Evolutionary conservation across 2,113 vertebrate genomes (phyloP).

Genomic region (Psilopogon haemacephalus): DNA sequence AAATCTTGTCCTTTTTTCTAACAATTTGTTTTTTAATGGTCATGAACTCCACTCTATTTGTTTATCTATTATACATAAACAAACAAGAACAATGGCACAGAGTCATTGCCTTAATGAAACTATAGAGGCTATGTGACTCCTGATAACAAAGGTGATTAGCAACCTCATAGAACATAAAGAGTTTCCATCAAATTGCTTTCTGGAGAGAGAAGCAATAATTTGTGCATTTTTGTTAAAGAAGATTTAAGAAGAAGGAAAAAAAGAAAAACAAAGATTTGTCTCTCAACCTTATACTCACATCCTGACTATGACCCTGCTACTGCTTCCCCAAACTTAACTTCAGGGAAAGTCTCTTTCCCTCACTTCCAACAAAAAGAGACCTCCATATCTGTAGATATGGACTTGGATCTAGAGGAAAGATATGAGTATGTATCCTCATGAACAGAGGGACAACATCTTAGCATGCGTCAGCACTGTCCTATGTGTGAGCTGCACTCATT

Average conservation of each 20-base stretch:
- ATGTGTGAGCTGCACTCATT: fast-evolving
- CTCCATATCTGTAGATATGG: background rate
- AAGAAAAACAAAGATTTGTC: background rate
- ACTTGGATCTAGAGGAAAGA: background rate
- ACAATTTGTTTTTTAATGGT: background rate
- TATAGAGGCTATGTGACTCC: background rate
- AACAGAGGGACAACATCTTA: background rate
- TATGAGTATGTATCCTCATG: fast-evolving
- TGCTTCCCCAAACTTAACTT: background rate
- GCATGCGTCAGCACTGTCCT: background rate
- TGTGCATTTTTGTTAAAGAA: background rate
- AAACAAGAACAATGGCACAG: background rate
- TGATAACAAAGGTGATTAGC: background rate
- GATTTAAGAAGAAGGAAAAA: no score
- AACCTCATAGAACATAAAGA: background rate
- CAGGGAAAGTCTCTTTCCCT: background rate
- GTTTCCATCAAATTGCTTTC: background rate
- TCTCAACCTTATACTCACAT: background rate
- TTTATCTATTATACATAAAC: background rate
- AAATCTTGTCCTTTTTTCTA: fast-evolving
- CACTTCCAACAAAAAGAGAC: background rate
- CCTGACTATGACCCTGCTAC: background rate
- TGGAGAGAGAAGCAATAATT: background rate
- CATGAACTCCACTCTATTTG: background rate
- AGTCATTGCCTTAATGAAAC: background rate